Percentiles rank a stretch among this genome's conserved stretches.
Evolutionary conservation across 2,797 vertebrate genomes (phyloP).

Genomic region (Parauchenoglanis punctatus): DNA sequence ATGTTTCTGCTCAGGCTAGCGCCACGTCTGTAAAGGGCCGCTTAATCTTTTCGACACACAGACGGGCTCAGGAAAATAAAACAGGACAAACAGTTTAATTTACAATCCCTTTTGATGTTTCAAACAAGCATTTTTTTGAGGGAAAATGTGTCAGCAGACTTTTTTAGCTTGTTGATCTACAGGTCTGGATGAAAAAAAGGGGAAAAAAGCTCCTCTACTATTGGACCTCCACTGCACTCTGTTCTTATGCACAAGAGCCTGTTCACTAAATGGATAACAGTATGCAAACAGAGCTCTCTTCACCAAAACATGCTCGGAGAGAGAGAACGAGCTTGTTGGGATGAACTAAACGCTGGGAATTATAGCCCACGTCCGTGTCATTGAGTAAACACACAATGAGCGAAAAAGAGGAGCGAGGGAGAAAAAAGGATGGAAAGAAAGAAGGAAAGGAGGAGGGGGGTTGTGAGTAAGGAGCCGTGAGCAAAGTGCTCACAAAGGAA

Average conservation of each 20-base stretch:
- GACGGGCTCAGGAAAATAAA: background rate
- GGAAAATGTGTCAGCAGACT: background rate
- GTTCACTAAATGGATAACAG: slow-evolving; percentile 65
- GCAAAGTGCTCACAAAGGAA: slow-evolving; percentile 87
- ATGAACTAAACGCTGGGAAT: slow-evolving; percentile 81
- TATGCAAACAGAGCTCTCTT: slow-evolving; percentile 69
- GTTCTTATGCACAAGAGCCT: slow-evolving; percentile 47
- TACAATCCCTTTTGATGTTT: slow-evolving; percentile 13
- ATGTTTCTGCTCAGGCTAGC: slow-evolving; percentile 60
- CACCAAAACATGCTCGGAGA: slow-evolving; percentile 67
- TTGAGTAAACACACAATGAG: slow-evolving; percentile 85
- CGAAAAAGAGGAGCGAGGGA: slow-evolving; percentile 73
- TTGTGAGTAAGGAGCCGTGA: slow-evolving; percentile 82
- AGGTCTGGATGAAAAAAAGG: background rate
- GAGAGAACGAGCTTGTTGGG: slow-evolving; percentile 72
- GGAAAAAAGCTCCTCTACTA: slow-evolving; percentile 24
- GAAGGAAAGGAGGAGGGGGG: slow-evolving; percentile 64
- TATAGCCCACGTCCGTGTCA: slow-evolving; percentile 77
- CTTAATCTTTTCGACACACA: slow-evolving; percentile 20
- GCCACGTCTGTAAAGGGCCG: slow-evolving; percentile 44
- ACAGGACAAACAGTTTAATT: background rate
- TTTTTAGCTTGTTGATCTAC: slow-evolving; percentile 28
- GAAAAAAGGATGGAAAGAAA: slow-evolving; percentile 70
- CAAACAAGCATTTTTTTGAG: background rate
- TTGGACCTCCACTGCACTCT: slow-evolving; percentile 34